Conservation (phyloP, 2,113 vertebrate species). For the Ammospiza caudacuta region DNA sequence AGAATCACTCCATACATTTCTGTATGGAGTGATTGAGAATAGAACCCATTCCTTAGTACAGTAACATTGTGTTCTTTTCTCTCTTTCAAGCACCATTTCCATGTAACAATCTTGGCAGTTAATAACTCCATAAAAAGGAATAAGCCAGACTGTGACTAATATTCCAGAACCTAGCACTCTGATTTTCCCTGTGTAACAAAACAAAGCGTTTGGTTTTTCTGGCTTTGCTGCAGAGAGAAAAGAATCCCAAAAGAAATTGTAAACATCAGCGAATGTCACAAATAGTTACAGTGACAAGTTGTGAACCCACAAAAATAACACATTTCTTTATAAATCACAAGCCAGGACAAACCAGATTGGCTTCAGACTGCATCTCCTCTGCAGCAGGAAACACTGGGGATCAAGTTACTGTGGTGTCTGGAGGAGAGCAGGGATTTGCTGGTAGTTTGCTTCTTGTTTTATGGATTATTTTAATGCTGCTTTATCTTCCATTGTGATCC, state of each 20-base stretch:
- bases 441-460: conserved; percentile 63
- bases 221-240: conserved; percentile 40
- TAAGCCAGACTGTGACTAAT: conserved; percentile 73
- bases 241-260: conserved; percentile 57
- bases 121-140: conserved; percentile 51
- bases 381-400: conserved; percentile 11
- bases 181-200: conserved; percentile 58
- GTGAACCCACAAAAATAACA: conserved; percentile 24
- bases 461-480: conserved; percentile 41
- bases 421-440: conserved; percentile 60
- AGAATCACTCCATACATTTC: conserved; percentile 25
- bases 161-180: conserved; percentile 66
- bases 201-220: conserved; percentile 67
- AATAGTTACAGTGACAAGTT: conserved; percentile 22
- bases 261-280: conserved; percentile 60
- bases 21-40: conserved; percentile 22
- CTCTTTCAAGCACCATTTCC: conserved; percentile 64
- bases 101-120: conserved; percentile 68
- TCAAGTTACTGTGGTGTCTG: conserved; percentile 27
- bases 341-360: conserved; percentile 45
- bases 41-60: conserved; percentile 32
- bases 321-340: conserved; percentile 26
- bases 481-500: conserved; percentile 10
- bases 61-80: conserved; percentile 67
- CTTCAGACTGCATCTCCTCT: conserved; percentile 33